phyloP scores from a whole-genome alignment of 1,140 invertebrate genomes.

The Hyles euphorbiae region DNA sequence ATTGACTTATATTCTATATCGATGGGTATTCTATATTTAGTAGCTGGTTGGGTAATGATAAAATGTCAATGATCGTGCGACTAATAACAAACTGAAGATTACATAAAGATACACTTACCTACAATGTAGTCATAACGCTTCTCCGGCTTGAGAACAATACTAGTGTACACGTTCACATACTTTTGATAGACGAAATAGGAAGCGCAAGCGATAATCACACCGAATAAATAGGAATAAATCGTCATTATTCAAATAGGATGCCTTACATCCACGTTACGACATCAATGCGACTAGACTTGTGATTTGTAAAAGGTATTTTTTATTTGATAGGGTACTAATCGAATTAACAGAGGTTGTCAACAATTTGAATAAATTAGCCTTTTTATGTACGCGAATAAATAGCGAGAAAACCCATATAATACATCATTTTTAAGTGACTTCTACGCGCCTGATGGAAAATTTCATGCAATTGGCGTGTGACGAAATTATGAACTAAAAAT shows the following conservation, averaged over 20 bases:
- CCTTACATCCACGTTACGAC: not conserved
- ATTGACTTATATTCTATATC: too few relatives aligned
- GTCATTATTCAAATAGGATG: slow-evolving; percentile 27
- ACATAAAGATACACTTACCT: slow-evolving; percentile 38
- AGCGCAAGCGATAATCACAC: slow-evolving; percentile 36
- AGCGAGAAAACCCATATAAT: too few relatives aligned
- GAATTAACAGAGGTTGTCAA: slow-evolving; percentile 50
- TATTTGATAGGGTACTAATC: slow-evolving; percentile 41
- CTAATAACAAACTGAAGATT: too few relatives aligned
- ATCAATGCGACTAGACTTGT: slow-evolving; percentile 2
- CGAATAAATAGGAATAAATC: slow-evolving; percentile 42
- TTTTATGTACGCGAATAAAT: too few relatives aligned
- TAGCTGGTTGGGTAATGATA: too few relatives aligned
- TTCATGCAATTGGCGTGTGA: too few relatives aligned
- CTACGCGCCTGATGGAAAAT: too few relatives aligned
- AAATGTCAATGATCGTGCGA: too few relatives aligned
- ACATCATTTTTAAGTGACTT: too few relatives aligned
- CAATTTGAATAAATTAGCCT: slow-evolving; percentile 20
- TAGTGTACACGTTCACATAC: slow-evolving; percentile 46
- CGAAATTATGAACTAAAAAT: too few relatives aligned
- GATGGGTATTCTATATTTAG: too few relatives aligned
- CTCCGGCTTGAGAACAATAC: slow-evolving; percentile 46
- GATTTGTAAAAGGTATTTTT: slow-evolving; percentile 17
- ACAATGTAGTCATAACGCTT: slow-evolving; percentile 69
- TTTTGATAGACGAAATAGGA: slow-evolving; percentile 56